phyloP scores from a whole-genome alignment of 2,113 vertebrate species.

The Colius striatus region DNA sequence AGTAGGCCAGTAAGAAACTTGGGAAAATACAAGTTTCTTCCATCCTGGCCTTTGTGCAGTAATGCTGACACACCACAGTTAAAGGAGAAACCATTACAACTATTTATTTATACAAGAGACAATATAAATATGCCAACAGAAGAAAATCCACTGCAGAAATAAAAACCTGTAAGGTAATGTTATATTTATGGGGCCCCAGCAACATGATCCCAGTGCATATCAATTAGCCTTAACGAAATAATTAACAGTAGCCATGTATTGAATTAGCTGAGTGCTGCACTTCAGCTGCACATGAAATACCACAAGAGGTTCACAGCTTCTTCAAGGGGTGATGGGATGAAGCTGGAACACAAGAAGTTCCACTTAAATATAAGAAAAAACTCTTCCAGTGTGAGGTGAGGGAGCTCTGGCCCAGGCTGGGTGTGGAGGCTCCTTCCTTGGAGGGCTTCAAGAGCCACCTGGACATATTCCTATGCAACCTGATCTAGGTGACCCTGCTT shows the following conservation, averaged over 20 bases:
- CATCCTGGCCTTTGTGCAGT: neutral
- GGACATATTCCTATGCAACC: no score
- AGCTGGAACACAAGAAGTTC: no score
- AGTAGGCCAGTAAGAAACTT: neutral
- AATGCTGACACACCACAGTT: neutral
- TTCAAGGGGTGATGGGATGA: no score
- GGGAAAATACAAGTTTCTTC: neutral
- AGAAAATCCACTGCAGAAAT: constrained; percentile 38
- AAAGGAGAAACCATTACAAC: neutral
- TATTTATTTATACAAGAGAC: neutral
- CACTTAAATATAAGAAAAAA: no score
- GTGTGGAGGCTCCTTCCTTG: no score
- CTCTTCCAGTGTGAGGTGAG: no score
- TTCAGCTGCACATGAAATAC: constrained; percentile 52
- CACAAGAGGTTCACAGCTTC: constrained; percentile 19
- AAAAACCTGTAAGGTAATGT: constrained; percentile 68
- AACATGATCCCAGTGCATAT: constrained; percentile 53
- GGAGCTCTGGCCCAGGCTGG: no score
- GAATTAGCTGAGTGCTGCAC: constrained; percentile 64
- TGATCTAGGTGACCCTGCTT: no score
- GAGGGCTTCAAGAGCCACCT: no score
- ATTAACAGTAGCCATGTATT: constrained; percentile 67
- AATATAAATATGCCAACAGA: constrained; percentile 47
- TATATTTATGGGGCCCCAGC: constrained; percentile 64
- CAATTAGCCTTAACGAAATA: constrained; percentile 69